Evolutionary conservation across 2,113 vertebrate genomes (phyloP).

Genomic region (Progne subis): DNA sequence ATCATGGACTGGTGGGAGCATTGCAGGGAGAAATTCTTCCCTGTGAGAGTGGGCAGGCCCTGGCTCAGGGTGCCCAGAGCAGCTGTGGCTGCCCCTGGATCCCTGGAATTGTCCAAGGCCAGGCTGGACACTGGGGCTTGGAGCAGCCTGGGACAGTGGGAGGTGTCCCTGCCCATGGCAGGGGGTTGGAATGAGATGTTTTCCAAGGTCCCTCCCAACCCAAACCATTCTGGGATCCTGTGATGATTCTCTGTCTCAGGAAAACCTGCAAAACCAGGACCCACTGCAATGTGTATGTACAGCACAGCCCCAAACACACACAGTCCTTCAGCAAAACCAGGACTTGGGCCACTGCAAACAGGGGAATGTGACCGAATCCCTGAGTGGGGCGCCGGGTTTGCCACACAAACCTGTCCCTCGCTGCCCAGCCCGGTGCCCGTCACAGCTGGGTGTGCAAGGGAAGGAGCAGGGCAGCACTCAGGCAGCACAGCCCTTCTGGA

Average conservation of each 20-base stretch:
- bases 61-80: background rate
- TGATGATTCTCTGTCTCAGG: background rate
- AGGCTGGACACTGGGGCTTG: accelerated
- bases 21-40: background rate
- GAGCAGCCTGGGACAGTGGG: accelerated
- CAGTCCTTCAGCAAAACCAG: background rate
- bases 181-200: background rate
- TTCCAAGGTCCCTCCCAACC: background rate
- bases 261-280: background rate
- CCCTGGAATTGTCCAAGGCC: background rate
- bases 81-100: background rate
- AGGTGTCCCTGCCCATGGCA: background rate
- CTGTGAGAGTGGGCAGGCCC: accelerated
- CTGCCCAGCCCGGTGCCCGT: background rate
- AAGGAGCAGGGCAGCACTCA: background rate
- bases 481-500: background rate
- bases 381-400: accelerated
- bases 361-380: accelerated
- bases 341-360: background rate
- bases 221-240: background rate
- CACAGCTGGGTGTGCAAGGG: accelerated
- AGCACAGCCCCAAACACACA: background rate
- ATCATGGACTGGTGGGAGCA: background rate
- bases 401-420: background rate
- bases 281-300: accelerated